A percentile compares a stretch with the other conserved stretches of the same genome.
These are phyloP conservation scores for Syritta pipiens DNA, from an alignment of 2,888 invertebrate genomes.

Conservation along the genomic window DNA sequence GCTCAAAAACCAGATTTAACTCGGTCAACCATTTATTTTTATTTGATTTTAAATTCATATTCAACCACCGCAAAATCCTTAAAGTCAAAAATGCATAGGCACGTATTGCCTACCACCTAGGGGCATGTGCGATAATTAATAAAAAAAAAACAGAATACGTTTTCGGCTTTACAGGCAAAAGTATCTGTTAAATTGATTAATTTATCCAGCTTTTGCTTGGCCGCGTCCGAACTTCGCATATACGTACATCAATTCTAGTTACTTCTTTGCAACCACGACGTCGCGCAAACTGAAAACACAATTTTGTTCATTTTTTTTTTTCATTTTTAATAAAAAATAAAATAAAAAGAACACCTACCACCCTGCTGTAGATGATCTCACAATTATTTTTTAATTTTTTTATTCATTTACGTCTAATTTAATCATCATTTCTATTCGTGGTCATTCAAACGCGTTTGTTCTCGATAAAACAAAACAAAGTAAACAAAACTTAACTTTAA, in stretches of 20 bases:
- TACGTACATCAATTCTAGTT: conserved; percentile 22
- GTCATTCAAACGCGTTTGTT: conserved; percentile 37
- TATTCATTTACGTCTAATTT: conserved; percentile 76
- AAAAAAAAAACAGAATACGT: too few species aligned
- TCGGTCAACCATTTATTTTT: too few species aligned
- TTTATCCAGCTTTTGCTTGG: conserved; percentile 24
- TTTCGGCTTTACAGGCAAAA: too few species aligned
- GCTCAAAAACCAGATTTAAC: too few species aligned
- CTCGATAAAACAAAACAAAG: conserved; percentile 1
- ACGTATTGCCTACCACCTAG: too few species aligned
- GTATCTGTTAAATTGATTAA: conserved; percentile 51
- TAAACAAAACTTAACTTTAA: conserved; percentile 19
- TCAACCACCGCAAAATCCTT: too few species aligned
- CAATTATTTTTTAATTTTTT: conserved; percentile 70
- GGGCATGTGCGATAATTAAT: too few species aligned
- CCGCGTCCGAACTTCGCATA: conserved; percentile 17
- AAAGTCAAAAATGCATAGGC: too few species aligned
- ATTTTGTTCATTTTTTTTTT: conserved; percentile 31
- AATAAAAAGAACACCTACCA: conserved; percentile 26
- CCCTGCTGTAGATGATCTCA: conserved; percentile 70
- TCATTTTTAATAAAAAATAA: conserved; percentile 6
- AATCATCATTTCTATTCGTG: conserved; percentile 71
- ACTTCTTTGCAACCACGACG: conserved; percentile 28
- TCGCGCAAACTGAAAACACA: conserved; percentile 40
- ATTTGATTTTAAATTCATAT: too few species aligned